Percentiles rank a stretch among this genome's conserved stretches.
These are phyloP conservation scores for Drosophila anceps DNA, from an alignment of 2,888 invertebrate genomes.

Conservation along the genomic window DNA sequence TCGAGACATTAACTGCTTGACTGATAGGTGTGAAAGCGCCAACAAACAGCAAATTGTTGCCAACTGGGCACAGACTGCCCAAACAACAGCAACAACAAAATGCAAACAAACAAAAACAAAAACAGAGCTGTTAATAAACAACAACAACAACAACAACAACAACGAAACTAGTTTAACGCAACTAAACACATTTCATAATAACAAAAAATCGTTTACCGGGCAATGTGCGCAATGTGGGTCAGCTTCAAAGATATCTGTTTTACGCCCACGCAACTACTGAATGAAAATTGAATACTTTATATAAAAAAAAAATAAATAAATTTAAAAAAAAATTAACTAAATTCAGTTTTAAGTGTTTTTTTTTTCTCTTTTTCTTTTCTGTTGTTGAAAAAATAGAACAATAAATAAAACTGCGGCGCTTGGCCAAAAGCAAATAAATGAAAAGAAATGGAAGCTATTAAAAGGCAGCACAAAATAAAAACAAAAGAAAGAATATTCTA, in stretches of 20 bases:
- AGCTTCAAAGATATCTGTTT: neutral
- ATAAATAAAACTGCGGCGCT: constrained; percentile 55
- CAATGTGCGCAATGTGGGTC: constrained; percentile 41
- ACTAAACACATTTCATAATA: constrained; percentile 13
- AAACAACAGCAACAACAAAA: neutral
- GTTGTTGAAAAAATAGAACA: constrained; percentile 41
- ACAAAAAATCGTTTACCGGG: constrained; percentile 9
- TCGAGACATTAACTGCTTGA: neutral
- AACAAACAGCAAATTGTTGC: constrained; percentile 21
- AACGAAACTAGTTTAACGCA: constrained; percentile 16
- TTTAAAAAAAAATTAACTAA: constrained; percentile 8
- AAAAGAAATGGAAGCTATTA: constrained; percentile 17
- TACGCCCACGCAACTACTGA: constrained; percentile 39
- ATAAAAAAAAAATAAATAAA: constrained; percentile 1
- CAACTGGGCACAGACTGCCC: constrained; percentile 16
- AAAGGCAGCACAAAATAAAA: neutral
- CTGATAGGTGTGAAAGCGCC: constrained; percentile 43
- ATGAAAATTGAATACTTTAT: constrained; percentile 24
- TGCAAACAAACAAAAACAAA: constrained; percentile 10
- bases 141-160: constrained; percentile 14
- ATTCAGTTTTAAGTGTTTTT: constrained; percentile 1
- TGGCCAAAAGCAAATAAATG: constrained; percentile 41
- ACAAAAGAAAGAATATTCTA: constrained; percentile 1
- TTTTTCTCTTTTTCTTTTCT: neutral
- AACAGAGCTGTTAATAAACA: constrained; percentile 23